Percentiles rank a stretch among this genome's conserved stretches.
Conservation (phyloP, 1,140 invertebrate species). For the Thaumatotibia leucotreta region DNA sequence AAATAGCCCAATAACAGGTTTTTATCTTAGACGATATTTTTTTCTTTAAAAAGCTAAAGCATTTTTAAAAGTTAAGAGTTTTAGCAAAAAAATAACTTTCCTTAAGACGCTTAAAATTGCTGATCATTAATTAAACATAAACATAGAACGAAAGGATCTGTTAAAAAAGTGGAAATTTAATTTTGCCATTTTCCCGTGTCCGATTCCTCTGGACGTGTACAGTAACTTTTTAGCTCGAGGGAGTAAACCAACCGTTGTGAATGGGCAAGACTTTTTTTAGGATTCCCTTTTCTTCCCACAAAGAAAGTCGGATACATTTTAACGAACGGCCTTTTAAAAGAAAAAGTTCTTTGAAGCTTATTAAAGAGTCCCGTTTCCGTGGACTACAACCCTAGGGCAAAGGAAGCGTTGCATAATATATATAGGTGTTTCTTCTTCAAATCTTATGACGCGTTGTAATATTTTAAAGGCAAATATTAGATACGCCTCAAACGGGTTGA, state of each 20-base stretch:
- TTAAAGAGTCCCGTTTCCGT: constrained; percentile 44
- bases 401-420: constrained; percentile 26
- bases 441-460: too few relatives aligned
- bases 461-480: too few relatives aligned
- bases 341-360: constrained; percentile 50
- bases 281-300: constrained; percentile 42
- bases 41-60: too few relatives aligned
- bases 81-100: too few relatives aligned
- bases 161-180: constrained; percentile 29
- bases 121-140: neutral
- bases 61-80: too few relatives aligned
- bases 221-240: constrained; percentile 42
- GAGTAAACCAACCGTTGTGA: constrained; percentile 44
- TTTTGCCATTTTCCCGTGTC: constrained; percentile 26
- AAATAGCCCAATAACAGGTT: too few relatives aligned
- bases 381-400: constrained; percentile 29
- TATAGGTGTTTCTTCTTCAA: constrained; percentile 15
- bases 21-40: too few relatives aligned
- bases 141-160: constrained; percentile 20
- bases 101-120: too few relatives aligned
- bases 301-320: constrained; percentile 47
- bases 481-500: too few relatives aligned
- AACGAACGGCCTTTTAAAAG: constrained; percentile 45
- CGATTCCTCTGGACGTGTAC: constrained; percentile 23
- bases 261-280: constrained; percentile 37